These are phyloP conservation scores for Melanostoma mellinum DNA, from an alignment of 2,888 invertebrate species.

Conservation along the genomic window DNA sequence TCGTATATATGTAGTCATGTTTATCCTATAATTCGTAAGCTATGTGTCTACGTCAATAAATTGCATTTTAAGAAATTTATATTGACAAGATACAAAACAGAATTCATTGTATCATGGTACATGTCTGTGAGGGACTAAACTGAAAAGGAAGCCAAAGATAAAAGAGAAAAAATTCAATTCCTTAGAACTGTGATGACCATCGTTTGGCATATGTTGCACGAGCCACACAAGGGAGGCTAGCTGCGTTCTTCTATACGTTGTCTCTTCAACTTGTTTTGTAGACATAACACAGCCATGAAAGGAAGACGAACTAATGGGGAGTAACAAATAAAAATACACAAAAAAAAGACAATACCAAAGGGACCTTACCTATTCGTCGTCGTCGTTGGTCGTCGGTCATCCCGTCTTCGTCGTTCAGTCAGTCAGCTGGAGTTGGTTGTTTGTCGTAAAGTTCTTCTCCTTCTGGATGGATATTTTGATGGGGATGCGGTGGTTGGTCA, in stretches of 20 bases:
- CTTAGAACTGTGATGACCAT: conserved; percentile 51
- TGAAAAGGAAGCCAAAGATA: too few species aligned
- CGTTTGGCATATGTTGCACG: conserved; percentile 55
- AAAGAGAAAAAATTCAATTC: conserved; percentile 37
- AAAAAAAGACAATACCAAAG: conserved; percentile 18
- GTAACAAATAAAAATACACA: background rate
- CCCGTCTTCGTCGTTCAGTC: too few species aligned
- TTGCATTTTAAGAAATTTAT: conserved; percentile 60
- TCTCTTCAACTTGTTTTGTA: background rate
- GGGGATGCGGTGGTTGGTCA: conserved; percentile 64
- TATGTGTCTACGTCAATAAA: conserved; percentile 27
- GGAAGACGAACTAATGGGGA: conserved; percentile 33
- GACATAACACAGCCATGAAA: conserved; percentile 44
- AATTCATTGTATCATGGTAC: conserved; percentile 46
- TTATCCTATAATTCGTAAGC: background rate
- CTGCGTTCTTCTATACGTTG: too few species aligned
- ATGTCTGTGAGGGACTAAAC: background rate
- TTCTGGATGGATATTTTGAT: conserved; percentile 1
- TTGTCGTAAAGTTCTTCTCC: conserved; percentile 14
- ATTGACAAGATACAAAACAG: conserved; percentile 55
- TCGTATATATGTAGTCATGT: conserved; percentile 22
- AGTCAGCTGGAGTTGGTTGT: conserved; percentile 6
- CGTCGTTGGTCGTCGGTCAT: background rate
- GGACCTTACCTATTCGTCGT: conserved; percentile 25
- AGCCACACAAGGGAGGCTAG: conserved; percentile 20